Conservation (phyloP, 2,888 invertebrate species). For the Sylvicola fuscatus region DNA sequence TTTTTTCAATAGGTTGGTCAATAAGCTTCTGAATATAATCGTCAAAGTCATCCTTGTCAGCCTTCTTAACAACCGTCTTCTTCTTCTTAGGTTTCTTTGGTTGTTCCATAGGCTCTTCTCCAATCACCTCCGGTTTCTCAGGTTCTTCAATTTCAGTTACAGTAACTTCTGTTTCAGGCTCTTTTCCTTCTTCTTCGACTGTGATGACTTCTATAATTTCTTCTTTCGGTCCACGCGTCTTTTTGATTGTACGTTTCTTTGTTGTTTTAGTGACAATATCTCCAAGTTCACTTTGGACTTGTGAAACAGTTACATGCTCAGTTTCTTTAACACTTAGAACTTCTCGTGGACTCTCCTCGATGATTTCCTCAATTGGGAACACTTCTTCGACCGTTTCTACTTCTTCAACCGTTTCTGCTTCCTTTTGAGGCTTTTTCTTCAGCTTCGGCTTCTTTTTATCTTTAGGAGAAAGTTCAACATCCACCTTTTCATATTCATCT, state of each 20-base stretch:
- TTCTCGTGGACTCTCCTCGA: not conserved
- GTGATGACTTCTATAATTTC: constrained; percentile 24
- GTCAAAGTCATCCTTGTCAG: constrained; percentile 5
- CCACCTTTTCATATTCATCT: constrained; percentile 8
- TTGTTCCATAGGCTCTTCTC: not conserved
- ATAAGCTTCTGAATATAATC: constrained; percentile 6
- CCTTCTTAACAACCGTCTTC: constrained; percentile 3
- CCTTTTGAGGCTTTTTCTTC: constrained; percentile 2
- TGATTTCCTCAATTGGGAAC: not conserved
- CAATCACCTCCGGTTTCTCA: constrained; percentile 11
- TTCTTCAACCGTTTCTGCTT: constrained; percentile 1
- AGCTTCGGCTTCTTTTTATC: constrained; percentile 2
- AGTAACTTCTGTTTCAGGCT: constrained; percentile 15
- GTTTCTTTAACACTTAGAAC: not conserved
- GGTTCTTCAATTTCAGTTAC: constrained; percentile 12
- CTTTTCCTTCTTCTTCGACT: constrained; percentile 17
- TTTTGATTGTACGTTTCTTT: constrained; percentile 21
- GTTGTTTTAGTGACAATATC: constrained; percentile 7
- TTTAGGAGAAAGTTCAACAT: constrained; percentile 4
- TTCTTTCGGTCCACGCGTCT: constrained; percentile 16
- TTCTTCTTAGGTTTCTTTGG: constrained; percentile 5
- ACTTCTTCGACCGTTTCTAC: not conserved
- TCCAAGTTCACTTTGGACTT: constrained; percentile 13
- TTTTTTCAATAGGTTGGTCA: not conserved
- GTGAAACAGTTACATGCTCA: not conserved